Evolutionary conservation across 1,140 invertebrate genomes (phyloP), one percentile per base, ranked within the genome.

Genomic region (Papilio glaucus): DNA sequence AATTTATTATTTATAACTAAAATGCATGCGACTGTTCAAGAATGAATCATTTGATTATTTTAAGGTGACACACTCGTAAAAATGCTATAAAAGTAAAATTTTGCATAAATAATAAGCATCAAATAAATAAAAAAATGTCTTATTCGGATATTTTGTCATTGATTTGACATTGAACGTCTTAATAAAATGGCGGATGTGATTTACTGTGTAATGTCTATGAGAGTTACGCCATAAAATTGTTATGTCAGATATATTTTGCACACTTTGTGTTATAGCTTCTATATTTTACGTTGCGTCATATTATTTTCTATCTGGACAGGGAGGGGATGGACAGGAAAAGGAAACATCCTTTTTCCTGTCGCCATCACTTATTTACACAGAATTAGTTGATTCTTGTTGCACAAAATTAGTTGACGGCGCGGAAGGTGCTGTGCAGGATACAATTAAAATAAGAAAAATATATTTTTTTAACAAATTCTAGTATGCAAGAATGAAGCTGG

Each of bases 171-270:
- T 68, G 63, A 68, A 68, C 24, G 39, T 68, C 39, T 67, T 68
- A 75, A 71, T 71, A 69, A 71, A 73, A 70, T 72, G 60, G 26
- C 68, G 45, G 70, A 73, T 72, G 26, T 68, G 63, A 68, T 68
- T 68, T 68, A 68, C 12, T 18, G 63, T n/a, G 21, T 45, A 29
- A 0, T 68, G 10, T 68, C 63, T 68, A 68, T 45, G 62, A 67
- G 61, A 67, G 71, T 70, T 65, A 73, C 63, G 63, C 72, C 76
- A 72, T 82, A 75, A 82, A 82, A 78, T 45, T 65, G 42, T 80
- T 83, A 83, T 81, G 68, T 77, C 61, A 72, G 26, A 70, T 67
- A 83, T 79, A 83, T 77, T 77, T 83, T 71, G 74, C 61, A 49
- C 18, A 41, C 67, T 72, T n/a, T n/a, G n/a, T 53, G 61, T 65